phyloP scores from a whole-genome alignment of 2,888 invertebrate species.

The Drosophila quinaria region DNA sequence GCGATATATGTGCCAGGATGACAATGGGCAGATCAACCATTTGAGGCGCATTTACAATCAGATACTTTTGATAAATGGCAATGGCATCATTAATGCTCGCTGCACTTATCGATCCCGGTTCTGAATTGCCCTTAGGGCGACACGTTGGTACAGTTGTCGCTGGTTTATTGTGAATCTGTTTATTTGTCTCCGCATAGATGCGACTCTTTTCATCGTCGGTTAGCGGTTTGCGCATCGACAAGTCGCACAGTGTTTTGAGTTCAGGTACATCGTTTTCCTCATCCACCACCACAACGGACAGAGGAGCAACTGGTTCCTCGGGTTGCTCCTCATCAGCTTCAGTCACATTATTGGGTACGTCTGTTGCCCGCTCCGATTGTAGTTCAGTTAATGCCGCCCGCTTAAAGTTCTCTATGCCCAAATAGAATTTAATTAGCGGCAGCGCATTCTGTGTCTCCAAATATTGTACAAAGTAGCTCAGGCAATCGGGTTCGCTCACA shows the following conservation, averaged over 20 bases:
- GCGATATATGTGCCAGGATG: conserved; percentile 83
- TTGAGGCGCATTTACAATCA: conserved; percentile 81
- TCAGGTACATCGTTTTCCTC: conserved; percentile 83
- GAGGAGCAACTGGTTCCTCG: conserved; percentile 1
- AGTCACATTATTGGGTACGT: conserved; percentile 2
- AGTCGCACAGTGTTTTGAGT: conserved; percentile 83
- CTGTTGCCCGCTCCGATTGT: conserved; percentile 56
- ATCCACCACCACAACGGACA: not conserved
- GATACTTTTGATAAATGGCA: conserved; percentile 85
- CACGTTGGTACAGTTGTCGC: not conserved
- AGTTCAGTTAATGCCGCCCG: conserved; percentile 80
- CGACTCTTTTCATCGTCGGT: conserved; percentile 86
- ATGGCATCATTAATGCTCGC: conserved; percentile 84
- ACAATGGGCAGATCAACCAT: conserved; percentile 83
- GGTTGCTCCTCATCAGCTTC: conserved; percentile 4
- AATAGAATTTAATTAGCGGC: conserved; percentile 90
- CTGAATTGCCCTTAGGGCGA: conserved; percentile 43
- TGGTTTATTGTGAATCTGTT: conserved; percentile 65
- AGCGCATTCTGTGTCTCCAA: conserved; percentile 91
- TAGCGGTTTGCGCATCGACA: conserved; percentile 85
- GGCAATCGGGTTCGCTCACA: conserved; percentile 91
- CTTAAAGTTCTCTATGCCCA: conserved; percentile 91
- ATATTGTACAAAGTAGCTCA: conserved; percentile 94
- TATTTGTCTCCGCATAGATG: conserved; percentile 84
- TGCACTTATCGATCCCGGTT: conserved; percentile 53